Conservation (phyloP, 2,797 vertebrate genomes). For the Euthynnus affinis region DNA sequence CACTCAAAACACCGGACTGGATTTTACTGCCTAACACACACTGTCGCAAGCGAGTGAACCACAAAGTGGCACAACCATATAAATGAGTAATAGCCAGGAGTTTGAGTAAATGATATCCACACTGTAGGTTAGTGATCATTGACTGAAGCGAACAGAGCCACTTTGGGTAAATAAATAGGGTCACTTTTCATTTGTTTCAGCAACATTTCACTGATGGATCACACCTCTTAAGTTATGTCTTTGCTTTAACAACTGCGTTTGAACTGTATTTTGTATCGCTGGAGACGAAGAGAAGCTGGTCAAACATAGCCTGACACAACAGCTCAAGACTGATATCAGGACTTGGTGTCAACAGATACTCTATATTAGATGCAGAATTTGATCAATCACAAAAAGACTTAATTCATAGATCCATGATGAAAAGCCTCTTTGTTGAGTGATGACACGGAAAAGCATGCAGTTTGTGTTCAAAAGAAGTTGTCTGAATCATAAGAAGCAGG, state of each 20-base stretch:
- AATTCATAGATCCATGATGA: not conserved
- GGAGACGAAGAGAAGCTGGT: no score
- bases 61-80: not conserved
- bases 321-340: not conserved
- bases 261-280: no score
- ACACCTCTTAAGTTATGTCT: not conserved
- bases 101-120: not conserved
- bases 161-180: no score
- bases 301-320: not conserved
- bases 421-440: not conserved
- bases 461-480: not conserved
- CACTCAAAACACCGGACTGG: not conserved
- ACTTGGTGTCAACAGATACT: not conserved
- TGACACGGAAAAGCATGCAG: not conserved
- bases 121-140: not conserved
- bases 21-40: not conserved
- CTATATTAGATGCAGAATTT: no score
- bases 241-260: not conserved
- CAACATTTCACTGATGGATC: not conserved
- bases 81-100: not conserved
- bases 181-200: not conserved
- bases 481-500: not conserved
- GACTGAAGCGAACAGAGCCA: not conserved
- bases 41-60: not conserved
- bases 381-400: not conserved